Percentiles rank a stretch among this genome's conserved stretches.
Conservation (phyloP, 2,797 vertebrate genomes). For the Spinibarbus caldwelli region DNA sequence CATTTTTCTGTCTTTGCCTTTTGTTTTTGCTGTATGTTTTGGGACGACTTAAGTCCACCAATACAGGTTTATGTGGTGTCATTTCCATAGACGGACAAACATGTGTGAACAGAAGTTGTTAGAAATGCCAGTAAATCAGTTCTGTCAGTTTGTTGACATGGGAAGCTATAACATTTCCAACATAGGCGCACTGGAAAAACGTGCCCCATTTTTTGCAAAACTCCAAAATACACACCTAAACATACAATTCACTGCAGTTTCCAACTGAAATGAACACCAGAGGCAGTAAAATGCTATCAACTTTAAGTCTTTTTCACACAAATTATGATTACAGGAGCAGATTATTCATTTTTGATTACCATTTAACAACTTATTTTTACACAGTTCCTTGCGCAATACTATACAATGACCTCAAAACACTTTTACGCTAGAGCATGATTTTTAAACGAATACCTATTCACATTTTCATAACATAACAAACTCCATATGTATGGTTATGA, state of each 20-base stretch:
- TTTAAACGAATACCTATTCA: no score
- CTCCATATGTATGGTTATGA: no score
- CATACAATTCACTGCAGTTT: background rate
- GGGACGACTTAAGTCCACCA: background rate
- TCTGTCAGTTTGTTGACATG: background rate
- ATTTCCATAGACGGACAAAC: background rate
- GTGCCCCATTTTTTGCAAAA: background rate
- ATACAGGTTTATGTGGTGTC: background rate
- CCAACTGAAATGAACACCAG: background rate
- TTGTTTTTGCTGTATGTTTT: background rate
- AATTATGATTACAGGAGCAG: background rate
- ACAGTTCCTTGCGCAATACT: no score
- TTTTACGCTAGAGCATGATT: no score
- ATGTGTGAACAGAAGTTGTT: background rate
- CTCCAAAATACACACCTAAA: background rate
- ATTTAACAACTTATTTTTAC: no score
- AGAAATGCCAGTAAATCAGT: constrained; percentile 1
- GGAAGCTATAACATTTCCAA: background rate
- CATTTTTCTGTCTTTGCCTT: background rate
- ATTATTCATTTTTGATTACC: background rate
- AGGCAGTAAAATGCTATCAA: background rate
- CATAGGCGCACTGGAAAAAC: background rate
- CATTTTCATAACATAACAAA: no score
- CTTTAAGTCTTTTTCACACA: background rate
- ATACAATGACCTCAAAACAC: no score